These are phyloP conservation scores for Trochalopteron elliotii DNA, from an alignment of 2,113 vertebrate genomes.

Conservation along the genomic window DNA sequence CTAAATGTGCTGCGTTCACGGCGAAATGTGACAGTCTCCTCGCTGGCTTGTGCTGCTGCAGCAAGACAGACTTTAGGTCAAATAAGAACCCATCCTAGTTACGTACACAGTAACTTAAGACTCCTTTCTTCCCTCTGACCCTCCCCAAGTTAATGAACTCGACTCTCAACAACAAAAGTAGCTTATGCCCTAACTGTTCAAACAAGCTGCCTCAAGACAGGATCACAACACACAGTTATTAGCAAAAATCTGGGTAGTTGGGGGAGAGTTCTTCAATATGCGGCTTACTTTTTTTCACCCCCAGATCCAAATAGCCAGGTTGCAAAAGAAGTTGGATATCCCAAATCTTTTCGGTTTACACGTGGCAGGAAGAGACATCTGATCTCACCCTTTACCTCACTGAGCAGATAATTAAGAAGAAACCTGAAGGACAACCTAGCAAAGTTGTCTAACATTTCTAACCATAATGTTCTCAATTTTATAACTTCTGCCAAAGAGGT, in stretches of 20 bases:
- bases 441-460: neutral
- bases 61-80: slow-evolving; percentile 86
- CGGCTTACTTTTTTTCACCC: neutral
- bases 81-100: slow-evolving; percentile 75
- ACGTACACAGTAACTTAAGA: slow-evolving; percentile 67
- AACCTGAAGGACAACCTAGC: neutral
- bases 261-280: neutral
- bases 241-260: neutral
- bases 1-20: slow-evolving; percentile 99
- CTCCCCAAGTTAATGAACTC: slow-evolving; percentile 42
- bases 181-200: neutral
- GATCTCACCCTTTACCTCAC: neutral
- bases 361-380: neutral
- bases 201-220: neutral
- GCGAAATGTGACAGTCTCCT: slow-evolving; percentile 94
- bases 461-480: neutral
- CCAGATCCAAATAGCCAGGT: neutral
- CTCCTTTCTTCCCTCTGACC: slow-evolving; percentile 60
- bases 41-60: slow-evolving; percentile 89
- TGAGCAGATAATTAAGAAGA: neutral
- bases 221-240: neutral
- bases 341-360: neutral
- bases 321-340: neutral
- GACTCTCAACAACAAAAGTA: slow-evolving; percentile 18
- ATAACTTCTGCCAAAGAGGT: neutral